Evolutionary conservation across 1,140 invertebrate genomes (phyloP), one percentile per base, ranked within the genome.

Genomic region (Apolygus lucorum): DNA sequence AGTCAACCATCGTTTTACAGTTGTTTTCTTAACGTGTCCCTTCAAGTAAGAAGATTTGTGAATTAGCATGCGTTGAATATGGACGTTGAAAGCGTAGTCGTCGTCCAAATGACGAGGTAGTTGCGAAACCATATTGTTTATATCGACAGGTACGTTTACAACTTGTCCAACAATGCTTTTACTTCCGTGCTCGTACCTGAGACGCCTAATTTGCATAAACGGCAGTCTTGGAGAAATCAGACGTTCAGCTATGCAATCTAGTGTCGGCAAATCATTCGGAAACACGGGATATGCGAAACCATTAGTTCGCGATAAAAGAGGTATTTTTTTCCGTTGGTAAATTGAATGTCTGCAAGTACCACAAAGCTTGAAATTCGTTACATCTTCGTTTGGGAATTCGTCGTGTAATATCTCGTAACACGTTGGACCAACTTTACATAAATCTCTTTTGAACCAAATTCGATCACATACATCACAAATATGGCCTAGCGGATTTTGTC

Each of bases 11-110:
- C 29, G 21, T 27, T 27, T 73, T 24, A 73, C 54, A 29, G 67
- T 73, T 52, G 63, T 64, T 66, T 73, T 71, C 21, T 49, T 68
- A 25, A 73, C 67, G 62, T 70, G 71, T 42, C 67, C 69, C 54
- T 54, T 71, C 27, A 71, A 68, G 66, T 72, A 68, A 28, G 27
- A 24, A 21, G 69, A 42, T 67, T 70, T 70, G 63, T 70, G 63
- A n/a, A 63, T 24, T 22, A 70, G 49, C 24, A 42, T 67, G 21
- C 29, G 63, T 22, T 70, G n/a, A 63, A 70, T 66, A 28, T 70
- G 67, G 26, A 70, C 67, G 52, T 68, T 49, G 25, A 68, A 52
- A 14, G 52, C 67, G 49, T 52, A 59, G 22, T 59, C 54, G 22
- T 59, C 54, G 22, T 59, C 54, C 13, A 59, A 21, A 4, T 59